Percentiles rank a stretch among this genome's conserved stretches.
Conservation (phyloP, 2,888 invertebrate species). For the Lamproptera curius region DNA sequence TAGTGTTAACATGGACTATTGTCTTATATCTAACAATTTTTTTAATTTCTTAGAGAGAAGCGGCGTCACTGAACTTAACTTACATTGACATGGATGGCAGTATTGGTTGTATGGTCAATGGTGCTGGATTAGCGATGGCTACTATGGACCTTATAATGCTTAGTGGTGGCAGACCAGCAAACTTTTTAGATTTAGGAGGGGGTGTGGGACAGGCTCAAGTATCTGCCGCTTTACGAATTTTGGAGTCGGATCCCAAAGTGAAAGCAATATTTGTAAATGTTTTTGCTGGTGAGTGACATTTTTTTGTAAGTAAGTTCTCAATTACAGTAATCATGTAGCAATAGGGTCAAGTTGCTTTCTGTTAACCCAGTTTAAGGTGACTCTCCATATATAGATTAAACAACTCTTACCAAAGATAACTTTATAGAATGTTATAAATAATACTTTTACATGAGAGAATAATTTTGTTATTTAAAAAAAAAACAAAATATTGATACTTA, state of each 20-base stretch:
- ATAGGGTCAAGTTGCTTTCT: too few species aligned
- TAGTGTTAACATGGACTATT: too few species aligned
- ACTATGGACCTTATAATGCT: slow-evolving; percentile 99
- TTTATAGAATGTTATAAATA: too few species aligned
- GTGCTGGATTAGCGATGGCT: slow-evolving; percentile 99
- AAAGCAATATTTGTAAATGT: slow-evolving; percentile 98
- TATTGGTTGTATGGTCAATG: slow-evolving; percentile 98
- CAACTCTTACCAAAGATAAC: too few species aligned
- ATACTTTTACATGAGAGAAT: too few species aligned
- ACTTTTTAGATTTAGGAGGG: slow-evolving; percentile 99
- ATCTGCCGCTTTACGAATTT: slow-evolving; percentile 92
- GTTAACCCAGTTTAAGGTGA: too few species aligned
- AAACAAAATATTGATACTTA: too few species aligned
- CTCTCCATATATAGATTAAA: too few species aligned
- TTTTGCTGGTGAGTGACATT: slow-evolving; percentile 83
- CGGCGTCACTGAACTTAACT: slow-evolving; percentile 92
- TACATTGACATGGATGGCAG: slow-evolving; percentile 99
- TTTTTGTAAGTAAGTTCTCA: not conserved
- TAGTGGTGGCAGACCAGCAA: slow-evolving; percentile 97
- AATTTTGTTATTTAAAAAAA: too few species aligned
- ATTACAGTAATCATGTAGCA: too few species aligned
- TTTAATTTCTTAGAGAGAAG: slow-evolving; percentile 82
- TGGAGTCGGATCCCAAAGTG: slow-evolving; percentile 92
- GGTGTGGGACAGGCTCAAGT: slow-evolving; percentile 97
- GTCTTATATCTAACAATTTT: too few species aligned